phyloP scores from a whole-genome alignment of 1,140 invertebrate genomes.

The Drosophila repleta region DNA sequence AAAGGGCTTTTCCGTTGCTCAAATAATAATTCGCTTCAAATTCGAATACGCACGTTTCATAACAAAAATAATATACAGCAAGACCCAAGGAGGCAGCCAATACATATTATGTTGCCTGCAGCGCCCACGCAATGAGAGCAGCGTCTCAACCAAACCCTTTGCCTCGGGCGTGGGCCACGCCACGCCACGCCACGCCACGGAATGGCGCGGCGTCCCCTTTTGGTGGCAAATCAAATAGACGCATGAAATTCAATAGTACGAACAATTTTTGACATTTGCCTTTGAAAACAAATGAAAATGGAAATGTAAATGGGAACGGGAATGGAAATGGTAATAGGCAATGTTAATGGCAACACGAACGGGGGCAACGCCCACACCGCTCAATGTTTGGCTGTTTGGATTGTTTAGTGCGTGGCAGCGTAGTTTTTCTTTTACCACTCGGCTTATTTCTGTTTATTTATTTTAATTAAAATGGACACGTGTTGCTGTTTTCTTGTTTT shows the following conservation, averaged over 20 bases:
- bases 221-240: conserved; percentile 61
- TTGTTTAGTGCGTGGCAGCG: conserved; percentile 14
- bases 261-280: conserved; percentile 58
- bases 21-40: conserved; percentile 79
- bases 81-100: conserved; percentile 16
- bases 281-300: conserved; percentile 47
- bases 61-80: conserved; percentile 50
- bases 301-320: conserved; percentile 16
- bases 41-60: conserved; percentile 77
- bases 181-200: conserved; percentile 2
- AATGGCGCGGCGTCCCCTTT: not conserved
- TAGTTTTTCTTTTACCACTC: conserved; percentile 20
- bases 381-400: conserved; percentile 14
- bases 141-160: conserved; percentile 47
- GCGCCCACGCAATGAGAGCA: conserved; percentile 35
- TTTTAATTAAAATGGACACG: conserved; percentile 81
- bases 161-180: conserved; percentile 41
- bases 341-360: conserved; percentile 21
- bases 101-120: conserved; percentile 51
- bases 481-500: conserved; percentile 78
- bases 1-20: conserved; percentile 32
- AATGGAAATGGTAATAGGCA: not conserved
- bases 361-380: conserved; percentile 21
- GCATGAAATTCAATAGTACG: conserved; percentile 75
- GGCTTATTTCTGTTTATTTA: conserved; percentile 77